Base-by-base conservation (phyloP, 2,888 invertebrate species). In the Pomacea canaliculata region DNA sequence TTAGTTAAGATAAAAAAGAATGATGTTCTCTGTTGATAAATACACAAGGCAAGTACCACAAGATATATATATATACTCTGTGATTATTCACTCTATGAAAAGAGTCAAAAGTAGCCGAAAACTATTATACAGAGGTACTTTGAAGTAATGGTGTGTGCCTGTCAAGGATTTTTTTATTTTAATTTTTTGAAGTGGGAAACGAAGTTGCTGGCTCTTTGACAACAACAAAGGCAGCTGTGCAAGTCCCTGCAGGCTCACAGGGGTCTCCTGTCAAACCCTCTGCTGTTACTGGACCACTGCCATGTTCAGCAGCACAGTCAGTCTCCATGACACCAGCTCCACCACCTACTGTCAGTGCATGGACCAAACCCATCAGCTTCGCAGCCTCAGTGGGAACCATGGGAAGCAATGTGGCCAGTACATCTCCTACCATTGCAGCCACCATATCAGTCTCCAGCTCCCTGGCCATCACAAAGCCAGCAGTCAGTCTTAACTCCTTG, bases 311-410 rank as follows among this genome's bases (percentile, higher is more conserved):
- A n/a, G 51, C 78, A 13, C 73, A 78, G 23, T 66, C 79, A 12
- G 69, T 69, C 23, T 73, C 85, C 23, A 72, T 85, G 74, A 80
- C 86, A 18, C 85, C 85, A 62, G 91, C 91, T 49, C 94, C 94
- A 10, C 88, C 88, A 51, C 95, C 95, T 3, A 91, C 94, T 5
- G 94, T 94, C 16, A 95, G 95, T 90, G 96, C 96, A 5, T 96
- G 96, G 96, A 75, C 81, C 83, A 96, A 96, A 90, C 95, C 96
- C 7, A 94, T 96, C 84, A 94, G 94, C 59, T 93, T 94, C 86
- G 93, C 89, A 95, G 23, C 71, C 67, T 59, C 71, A 13, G 59
- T 73, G 23, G 77, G 73, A 12, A 73, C 79, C 48, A 66, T 76
- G 46, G 63, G 76, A 66, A 71, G 65, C 48, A 27, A 68, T 9